A percentile compares a stretch with the other conserved stretches of the same genome.
Evolutionary conservation across 2,888 invertebrate genomes (phyloP).

Genomic region (Hofmannophila pseudospretella): DNA sequence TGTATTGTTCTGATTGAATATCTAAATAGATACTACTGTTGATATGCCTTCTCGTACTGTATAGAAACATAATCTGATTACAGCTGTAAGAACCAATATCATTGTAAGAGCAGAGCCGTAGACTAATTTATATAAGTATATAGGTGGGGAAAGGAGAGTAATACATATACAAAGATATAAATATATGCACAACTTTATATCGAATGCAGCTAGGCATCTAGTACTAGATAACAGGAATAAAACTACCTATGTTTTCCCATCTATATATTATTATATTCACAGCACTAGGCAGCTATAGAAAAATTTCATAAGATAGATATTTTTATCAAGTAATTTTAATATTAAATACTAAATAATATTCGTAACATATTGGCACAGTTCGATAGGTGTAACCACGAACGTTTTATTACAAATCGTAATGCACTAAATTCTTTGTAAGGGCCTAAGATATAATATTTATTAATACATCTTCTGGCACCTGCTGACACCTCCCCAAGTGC

Average conservation of each 20-base stretch:
- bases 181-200: too few species aligned
- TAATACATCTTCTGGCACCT: constrained; percentile 44
- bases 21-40: constrained; percentile 45
- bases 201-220: too few species aligned
- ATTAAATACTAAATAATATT: not conserved
- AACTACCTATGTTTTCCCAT: too few species aligned
- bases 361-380: constrained; percentile 10
- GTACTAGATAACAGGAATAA: too few species aligned
- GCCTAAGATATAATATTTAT: constrained; percentile 47
- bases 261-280: not conserved
- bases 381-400: constrained; percentile 11
- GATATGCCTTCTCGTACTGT: constrained; percentile 46
- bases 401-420: constrained; percentile 2
- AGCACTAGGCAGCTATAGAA: constrained; percentile 12
- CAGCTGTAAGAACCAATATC: constrained; percentile 29
- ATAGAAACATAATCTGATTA: constrained; percentile 26
- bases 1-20: constrained; percentile 45
- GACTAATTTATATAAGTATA: not conserved
- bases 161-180: too few species aligned
- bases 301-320: constrained; percentile 16
- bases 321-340: constrained; percentile 4
- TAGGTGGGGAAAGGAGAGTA: not conserved
- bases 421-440: constrained; percentile 31
- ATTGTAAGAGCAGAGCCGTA: constrained; percentile 3
- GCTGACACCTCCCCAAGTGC: constrained; percentile 10